Evolutionary conservation across 2,797 vertebrate genomes (phyloP).

Genomic region (Pagetopsis macropterus): DNA sequence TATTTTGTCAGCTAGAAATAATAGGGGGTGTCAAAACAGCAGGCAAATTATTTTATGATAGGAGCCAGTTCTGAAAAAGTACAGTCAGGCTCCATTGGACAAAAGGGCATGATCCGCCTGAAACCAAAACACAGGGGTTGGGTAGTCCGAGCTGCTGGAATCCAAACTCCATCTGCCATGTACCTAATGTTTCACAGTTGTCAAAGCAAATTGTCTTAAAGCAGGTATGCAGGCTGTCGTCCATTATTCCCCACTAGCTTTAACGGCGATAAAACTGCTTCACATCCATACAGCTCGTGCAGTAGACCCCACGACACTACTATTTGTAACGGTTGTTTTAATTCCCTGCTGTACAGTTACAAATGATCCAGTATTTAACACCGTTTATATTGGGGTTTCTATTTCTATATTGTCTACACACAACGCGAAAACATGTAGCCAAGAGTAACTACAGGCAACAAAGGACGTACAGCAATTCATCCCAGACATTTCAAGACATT

Average conservation of each 20-base stretch:
- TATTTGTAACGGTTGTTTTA: neutral
- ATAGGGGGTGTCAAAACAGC: constrained; percentile 33
- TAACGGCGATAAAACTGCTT: neutral
- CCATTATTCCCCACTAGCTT: neutral
- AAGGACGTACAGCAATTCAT: constrained; percentile 29
- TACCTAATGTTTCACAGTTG: constrained; percentile 47
- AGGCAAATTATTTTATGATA: constrained; percentile 60
- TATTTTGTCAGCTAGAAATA: neutral
- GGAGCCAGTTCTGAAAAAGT: constrained; percentile 59
- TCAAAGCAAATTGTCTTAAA: constrained; percentile 41
- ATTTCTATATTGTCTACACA: constrained; percentile 42
- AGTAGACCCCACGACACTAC: neutral
- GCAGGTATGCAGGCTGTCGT: constrained; percentile 8
- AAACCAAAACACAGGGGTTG: constrained; percentile 73
- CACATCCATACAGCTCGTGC: neutral
- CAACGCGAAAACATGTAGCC: neutral
- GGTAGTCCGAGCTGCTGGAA: constrained; percentile 46
- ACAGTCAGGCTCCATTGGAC: constrained; percentile 69
- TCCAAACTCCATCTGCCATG: constrained; percentile 56
- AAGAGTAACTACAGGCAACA: constrained; percentile 37
- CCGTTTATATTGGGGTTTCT: neutral
- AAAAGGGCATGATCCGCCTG: constrained; percentile 69
- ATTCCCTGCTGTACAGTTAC: neutral
- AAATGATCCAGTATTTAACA: neutral
- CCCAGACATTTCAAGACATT: neutral